Evolutionary conservation across 2,113 vertebrate genomes (phyloP), one percentile per base, ranked within the genome.

Genomic region (Cettia cetti): DNA sequence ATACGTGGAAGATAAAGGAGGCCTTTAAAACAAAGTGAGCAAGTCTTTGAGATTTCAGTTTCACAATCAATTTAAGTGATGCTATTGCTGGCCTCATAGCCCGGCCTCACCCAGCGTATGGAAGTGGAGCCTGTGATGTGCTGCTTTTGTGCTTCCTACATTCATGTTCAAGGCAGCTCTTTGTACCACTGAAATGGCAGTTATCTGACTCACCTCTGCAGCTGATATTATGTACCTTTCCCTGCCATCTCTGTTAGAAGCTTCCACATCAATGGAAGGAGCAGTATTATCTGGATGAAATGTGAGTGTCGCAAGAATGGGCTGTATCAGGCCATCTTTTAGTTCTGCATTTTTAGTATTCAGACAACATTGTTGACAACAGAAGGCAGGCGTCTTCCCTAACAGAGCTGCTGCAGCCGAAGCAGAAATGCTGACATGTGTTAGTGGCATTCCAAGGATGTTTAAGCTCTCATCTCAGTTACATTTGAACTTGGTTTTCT

Each of bases 281-380:
- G 77, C 65, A 57, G 57, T 7, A 35, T 95, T 91, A 91, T 60
- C 80, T 72, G 89, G 76, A 77, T 90, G 78, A 92, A 94, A 89
- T 74, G 81, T 63, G 94, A 57, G 64, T 64, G 69, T 57, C 80
- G 79, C 61, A 59, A 50, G 86, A 83, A 77, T 35, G 80, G 64
- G 69, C 76, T 93, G 56, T 93, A 82, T 89, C 76, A 71, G 53
- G n/a, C 80, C 92, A 56, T 92, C 76, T 88, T 56, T 88, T 44
- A 10, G 44, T 64, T 93, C 56, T 92, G 69, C 50, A 44, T 78
- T 93, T 95, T 93, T 90, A 94, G 82, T 79, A 90, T 96, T 95
- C 92, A 84, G 60, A 26, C 56, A 54, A 83, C 64, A 64, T 72
- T 3, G 3, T 19, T 3, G 16, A 76, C 76, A 81, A 3, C 63